Evolutionary conservation across 92 coral and sea anemone species (phyloP).

Genomic region (Siderastrea siderea): DNA sequence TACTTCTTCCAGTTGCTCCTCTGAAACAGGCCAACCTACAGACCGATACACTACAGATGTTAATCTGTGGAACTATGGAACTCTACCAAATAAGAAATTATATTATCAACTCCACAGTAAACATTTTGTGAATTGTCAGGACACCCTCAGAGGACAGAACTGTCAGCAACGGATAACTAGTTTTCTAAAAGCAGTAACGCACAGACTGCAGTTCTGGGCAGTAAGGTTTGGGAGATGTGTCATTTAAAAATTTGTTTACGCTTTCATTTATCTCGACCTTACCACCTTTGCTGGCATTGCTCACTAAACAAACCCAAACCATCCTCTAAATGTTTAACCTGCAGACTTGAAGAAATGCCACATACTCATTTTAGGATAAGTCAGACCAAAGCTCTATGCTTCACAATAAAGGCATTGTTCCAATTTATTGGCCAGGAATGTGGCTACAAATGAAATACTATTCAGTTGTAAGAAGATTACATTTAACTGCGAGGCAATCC

Average conservation of each 20-base stretch:
- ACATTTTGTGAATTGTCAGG: constrained; percentile 1
- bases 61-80: background rate
- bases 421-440: too few species aligned
- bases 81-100: background rate
- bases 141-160: too few species aligned
- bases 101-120: background rate
- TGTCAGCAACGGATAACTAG: background rate
- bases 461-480: too few species aligned
- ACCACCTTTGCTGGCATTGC: background rate
- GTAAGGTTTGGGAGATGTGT: background rate
- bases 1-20: constrained; percentile 69
- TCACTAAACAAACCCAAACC: background rate
- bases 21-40: constrained; percentile 69
- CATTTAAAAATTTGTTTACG: background rate
- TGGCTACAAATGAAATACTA: too few species aligned
- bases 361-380: too few species aligned
- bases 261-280: background rate
- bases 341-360: too few species aligned
- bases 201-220: background rate
- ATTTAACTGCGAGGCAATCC: too few species aligned
- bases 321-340: too few species aligned
- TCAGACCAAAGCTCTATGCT: too few species aligned
- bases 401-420: too few species aligned
- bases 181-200: background rate
- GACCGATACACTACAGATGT: background rate